phyloP scores from a whole-genome alignment of 2,113 vertebrate genomes.

The Aepyceros melampus region DNA sequence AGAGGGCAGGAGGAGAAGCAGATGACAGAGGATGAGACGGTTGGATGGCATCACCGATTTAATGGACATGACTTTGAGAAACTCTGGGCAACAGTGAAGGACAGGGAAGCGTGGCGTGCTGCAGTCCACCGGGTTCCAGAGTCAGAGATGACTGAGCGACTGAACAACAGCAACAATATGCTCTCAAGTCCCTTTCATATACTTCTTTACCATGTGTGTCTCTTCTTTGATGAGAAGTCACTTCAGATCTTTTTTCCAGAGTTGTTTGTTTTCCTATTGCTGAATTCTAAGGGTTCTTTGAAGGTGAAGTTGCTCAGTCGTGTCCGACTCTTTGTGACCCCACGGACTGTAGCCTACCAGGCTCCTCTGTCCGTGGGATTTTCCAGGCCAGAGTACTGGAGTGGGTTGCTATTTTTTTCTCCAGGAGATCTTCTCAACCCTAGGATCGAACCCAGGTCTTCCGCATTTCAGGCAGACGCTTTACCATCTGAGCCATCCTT shows the following conservation, averaged over 20 bases:
- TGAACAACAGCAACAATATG: background rate
- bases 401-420: too few relatives aligned
- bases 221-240: background rate
- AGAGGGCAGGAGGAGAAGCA: background rate
- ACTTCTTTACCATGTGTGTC: rapidly evolving
- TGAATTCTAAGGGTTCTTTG: background rate
- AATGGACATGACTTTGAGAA: background rate
- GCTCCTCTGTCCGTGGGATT: too few relatives aligned
- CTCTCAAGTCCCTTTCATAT: rapidly evolving
- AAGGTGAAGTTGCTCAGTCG: too few relatives aligned
- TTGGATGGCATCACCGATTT: background rate
- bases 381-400: too few relatives aligned
- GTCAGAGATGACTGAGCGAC: background rate
- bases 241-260: background rate
- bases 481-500: too few relatives aligned
- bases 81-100: background rate
- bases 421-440: too few relatives aligned
- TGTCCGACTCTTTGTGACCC: too few relatives aligned
- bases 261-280: background rate
- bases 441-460: too few relatives aligned
- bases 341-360: too few relatives aligned
- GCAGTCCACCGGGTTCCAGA: background rate
- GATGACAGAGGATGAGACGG: background rate
- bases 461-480: too few relatives aligned
- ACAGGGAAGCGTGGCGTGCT: background rate